These are phyloP conservation scores for Rhinoptilus africanus DNA, from an alignment of 2,113 vertebrate genomes.

Conservation along the genomic window DNA sequence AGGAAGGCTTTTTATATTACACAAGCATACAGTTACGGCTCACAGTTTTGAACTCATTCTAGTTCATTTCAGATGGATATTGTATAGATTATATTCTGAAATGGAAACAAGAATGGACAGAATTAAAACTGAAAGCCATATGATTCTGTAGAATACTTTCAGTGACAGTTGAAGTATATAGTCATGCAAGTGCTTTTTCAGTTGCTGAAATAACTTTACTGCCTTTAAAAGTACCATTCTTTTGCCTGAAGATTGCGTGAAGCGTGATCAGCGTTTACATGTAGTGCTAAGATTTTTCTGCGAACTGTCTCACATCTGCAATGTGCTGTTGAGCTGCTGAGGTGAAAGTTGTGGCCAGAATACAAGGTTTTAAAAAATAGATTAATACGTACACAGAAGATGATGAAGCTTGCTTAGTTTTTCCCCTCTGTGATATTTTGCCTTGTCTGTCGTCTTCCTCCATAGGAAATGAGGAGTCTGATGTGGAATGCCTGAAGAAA, in stretches of 20 bases:
- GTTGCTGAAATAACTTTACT: not conserved
- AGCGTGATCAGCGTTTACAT: not conserved
- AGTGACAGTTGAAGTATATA: not conserved
- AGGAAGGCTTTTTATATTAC: not conserved
- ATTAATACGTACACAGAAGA: accelerated
- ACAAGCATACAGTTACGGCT: not conserved
- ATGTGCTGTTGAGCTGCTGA: not conserved
- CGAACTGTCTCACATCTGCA: not conserved
- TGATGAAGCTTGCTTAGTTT: not conserved
- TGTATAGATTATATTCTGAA: not conserved
- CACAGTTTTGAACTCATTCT: not conserved
- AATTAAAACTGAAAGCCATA: not conserved
- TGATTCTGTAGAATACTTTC: not conserved
- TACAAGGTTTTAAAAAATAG: not conserved
- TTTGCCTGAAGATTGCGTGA: not conserved
- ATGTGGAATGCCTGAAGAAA: constrained; percentile 83
- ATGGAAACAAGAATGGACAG: not conserved
- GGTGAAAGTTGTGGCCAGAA: not conserved
- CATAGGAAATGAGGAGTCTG: constrained; percentile 82
- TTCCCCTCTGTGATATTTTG: not conserved
- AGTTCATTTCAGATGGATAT: not conserved
- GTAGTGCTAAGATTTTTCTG: not conserved
- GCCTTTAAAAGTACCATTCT: not conserved
- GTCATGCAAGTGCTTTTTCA: not conserved
- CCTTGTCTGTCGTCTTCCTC: not conserved